Base-by-base conservation (phyloP, 2,113 vertebrate species). In the Limnothrissa miodon region DNA sequence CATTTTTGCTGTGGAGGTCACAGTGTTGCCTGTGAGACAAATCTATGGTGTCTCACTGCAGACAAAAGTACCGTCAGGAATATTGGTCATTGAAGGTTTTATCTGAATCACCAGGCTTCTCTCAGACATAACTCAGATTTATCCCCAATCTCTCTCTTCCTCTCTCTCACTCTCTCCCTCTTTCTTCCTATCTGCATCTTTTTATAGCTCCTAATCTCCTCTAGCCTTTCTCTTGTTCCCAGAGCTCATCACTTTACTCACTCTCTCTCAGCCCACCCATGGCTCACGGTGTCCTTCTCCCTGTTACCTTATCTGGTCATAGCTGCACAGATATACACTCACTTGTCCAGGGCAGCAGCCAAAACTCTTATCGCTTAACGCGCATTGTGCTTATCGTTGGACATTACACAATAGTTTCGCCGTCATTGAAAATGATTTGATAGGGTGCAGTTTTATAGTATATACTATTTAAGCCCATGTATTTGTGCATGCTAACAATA, bases 151-250 rank as follows among this genome's bases (percentile, higher is more conserved):
- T 39, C 45, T 59, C 36, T 51, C 79, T 33, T 85, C 78, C 2
- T 33, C 17, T 1, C 48, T 39, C 45, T 59, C 36, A 45, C 80
- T 33, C 85, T 78, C 59, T 29, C 39, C 85, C 19, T 13, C 79
- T 79, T n/a, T 81, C 25, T 62, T 1, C 29, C 59, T 62, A 0
- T 62, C 59, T 74, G 10, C 33, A 36, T 74, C 29, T 36, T 15
- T 36, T 74, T 39, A 36, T 74, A 74, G 25, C 25, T 3, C 1
- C 29, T 33, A 74, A 36, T 74, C 29, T 74, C 33, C 15, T 36
- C 4, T 5, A 74, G 4, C 39, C 78, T 70, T n/a, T 66, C 53
- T 86, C 79, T 79, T 78, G 80, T 13, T 39, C 19, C 25, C 44
- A 15, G 2, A 36, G 10, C 62, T 70, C 62, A 4, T 70, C 62